Percentiles rank a stretch among this genome's conserved stretches.
These are phyloP conservation scores for Cynopterus brachyotis DNA, from an alignment of 2,113 vertebrate species.

Conservation along the genomic window DNA sequence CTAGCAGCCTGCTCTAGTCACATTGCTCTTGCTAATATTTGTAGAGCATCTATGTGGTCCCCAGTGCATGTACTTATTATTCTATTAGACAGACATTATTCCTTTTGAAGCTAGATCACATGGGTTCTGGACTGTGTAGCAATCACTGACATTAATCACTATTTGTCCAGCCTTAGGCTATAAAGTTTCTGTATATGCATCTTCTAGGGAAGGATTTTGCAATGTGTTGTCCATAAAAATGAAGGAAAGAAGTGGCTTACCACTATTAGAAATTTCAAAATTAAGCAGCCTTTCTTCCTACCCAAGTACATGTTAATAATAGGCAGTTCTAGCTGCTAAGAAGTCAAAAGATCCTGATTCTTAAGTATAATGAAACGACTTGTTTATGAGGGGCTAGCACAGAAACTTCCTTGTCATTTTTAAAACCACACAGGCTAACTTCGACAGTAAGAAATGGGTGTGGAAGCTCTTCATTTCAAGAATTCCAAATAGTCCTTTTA, in stretches of 20 bases:
- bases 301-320: background rate
- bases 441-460: background rate
- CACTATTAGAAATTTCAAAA: background rate
- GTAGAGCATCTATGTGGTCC: slow-evolving; percentile 59
- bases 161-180: background rate
- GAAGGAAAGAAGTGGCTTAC: background rate
- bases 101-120: slow-evolving; percentile 7
- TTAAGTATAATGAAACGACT: background rate
- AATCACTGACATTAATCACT: slow-evolving; percentile 36
- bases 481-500: background rate
- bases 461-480: background rate
- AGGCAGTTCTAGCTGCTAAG: background rate
- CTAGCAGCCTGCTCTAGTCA: slow-evolving; percentile 55
- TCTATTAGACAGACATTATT: slow-evolving; percentile 54
- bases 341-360: background rate
- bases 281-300: background rate
- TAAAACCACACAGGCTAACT: background rate
- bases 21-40: slow-evolving; percentile 63
- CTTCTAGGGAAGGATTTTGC: background rate
- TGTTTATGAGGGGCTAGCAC: background rate
- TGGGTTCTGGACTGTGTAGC: background rate
- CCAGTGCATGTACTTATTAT: slow-evolving; percentile 42
- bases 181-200: background rate
- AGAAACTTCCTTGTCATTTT: background rate
- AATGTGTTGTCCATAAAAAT: background rate